Evolutionary conservation across 1,140 invertebrate genomes (phyloP).

Genomic region (Rhysida immarginata): DNA sequence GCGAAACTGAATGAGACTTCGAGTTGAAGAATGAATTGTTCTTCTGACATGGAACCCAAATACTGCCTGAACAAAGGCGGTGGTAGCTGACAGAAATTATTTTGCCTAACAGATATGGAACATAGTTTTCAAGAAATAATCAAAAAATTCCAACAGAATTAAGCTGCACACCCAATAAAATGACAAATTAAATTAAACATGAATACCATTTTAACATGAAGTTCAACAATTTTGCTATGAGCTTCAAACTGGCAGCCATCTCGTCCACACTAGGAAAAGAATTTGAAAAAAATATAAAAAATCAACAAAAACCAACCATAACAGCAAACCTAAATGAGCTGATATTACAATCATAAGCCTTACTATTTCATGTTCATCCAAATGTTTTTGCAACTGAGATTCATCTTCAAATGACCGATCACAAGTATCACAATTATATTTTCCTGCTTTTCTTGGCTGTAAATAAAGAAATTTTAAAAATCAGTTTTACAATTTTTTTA

Average conservation of each 20-base stretch:
- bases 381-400: constrained; percentile 44
- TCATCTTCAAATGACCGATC: constrained; percentile 47
- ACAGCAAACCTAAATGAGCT: not conserved
- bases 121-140: constrained; percentile 12
- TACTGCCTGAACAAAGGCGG: too few species aligned
- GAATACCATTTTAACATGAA: constrained; percentile 54
- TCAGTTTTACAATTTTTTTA: too few species aligned
- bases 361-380: constrained; percentile 41
- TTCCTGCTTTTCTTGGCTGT: not conserved
- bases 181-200: constrained; percentile 14
- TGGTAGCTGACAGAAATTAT: too few species aligned
- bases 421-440: constrained; percentile 51
- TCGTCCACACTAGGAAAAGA: constrained; percentile 42
- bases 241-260: constrained; percentile 67
- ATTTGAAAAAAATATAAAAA: not conserved
- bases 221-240: constrained; percentile 55
- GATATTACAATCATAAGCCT: not conserved
- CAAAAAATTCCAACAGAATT: not conserved
- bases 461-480: too few species aligned
- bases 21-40: too few species aligned
- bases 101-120: too few species aligned
- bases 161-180: not conserved
- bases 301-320: too few species aligned
- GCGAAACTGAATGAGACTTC: too few species aligned
- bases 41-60: too few species aligned